These are phyloP conservation scores for Plutella xylostella DNA, from an alignment of 2,888 invertebrate species.

Conservation along the genomic window DNA sequence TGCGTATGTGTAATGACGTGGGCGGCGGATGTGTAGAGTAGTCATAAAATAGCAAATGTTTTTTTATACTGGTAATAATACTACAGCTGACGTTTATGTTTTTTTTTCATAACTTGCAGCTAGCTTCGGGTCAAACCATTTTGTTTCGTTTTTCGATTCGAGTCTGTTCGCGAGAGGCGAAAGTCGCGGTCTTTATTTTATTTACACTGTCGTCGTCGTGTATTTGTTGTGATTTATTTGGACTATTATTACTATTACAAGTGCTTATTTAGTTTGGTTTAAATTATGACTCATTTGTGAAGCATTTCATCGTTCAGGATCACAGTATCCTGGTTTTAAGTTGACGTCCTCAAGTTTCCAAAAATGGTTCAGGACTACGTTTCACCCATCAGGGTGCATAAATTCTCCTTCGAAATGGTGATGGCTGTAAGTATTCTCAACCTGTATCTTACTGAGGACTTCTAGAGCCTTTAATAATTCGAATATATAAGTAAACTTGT, in stretches of 20 bases:
- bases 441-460: no score
- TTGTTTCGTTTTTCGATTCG: no score
- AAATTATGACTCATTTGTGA: constrained; percentile 50
- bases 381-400: constrained; percentile 94
- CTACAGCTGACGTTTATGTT: no score
- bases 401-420: constrained; percentile 94
- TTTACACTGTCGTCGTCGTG: neutral
- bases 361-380: constrained; percentile 96
- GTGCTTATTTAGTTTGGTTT: constrained; percentile 2
- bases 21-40: no score
- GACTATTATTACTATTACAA: neutral
- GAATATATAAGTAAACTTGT: no score
- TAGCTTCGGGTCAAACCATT: no score
- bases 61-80: no score
- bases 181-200: constrained; percentile 1
- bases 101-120: no score
- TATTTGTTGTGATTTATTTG: neutral
- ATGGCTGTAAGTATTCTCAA: constrained; percentile 88
- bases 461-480: no score
- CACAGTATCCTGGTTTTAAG: constrained; percentile 36
- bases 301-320: constrained; percentile 29
- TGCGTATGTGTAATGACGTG: no score
- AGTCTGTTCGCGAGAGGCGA: no score
- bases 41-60: no score
- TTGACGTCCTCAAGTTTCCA: constrained; percentile 28